These are phyloP conservation scores for Drosophila rellima DNA, from an alignment of 2,888 invertebrate genomes.

Conservation along the genomic window DNA sequence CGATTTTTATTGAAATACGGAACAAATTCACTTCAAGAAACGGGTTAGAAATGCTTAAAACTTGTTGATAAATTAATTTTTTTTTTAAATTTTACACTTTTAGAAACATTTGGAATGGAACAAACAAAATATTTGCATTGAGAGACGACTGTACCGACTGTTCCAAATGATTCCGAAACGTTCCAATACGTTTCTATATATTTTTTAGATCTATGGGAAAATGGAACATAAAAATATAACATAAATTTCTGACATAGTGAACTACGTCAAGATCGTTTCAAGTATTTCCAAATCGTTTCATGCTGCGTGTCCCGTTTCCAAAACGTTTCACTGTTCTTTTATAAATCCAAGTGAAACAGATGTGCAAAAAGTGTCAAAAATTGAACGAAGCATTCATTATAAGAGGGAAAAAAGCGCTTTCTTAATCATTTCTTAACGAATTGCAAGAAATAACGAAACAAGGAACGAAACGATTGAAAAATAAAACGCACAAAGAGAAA, in stretches of 20 bases:
- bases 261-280: background rate
- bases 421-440: background rate
- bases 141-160: background rate
- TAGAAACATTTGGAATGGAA: background rate
- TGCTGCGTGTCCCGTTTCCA: background rate
- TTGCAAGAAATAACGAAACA: constrained; percentile 6
- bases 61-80: background rate
- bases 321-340: constrained; percentile 1
- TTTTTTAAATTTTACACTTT: background rate
- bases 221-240: background rate
- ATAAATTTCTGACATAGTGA: background rate
- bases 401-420: background rate
- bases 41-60: background rate
- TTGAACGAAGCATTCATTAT: constrained; percentile 1
- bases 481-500: constrained; percentile 13
- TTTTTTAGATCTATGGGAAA: too few relatives aligned
- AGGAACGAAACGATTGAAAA: constrained; percentile 10
- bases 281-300: background rate
- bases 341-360: constrained; percentile 2
- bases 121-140: background rate
- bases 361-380: constrained; percentile 6
- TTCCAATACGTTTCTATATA: background rate
- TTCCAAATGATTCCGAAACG: background rate
- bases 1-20: background rate
- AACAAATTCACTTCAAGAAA: too few relatives aligned